These are phyloP conservation scores for Yponomeuta malinellus DNA, from an alignment of 2,888 invertebrate genomes.

Conservation along the genomic window DNA sequence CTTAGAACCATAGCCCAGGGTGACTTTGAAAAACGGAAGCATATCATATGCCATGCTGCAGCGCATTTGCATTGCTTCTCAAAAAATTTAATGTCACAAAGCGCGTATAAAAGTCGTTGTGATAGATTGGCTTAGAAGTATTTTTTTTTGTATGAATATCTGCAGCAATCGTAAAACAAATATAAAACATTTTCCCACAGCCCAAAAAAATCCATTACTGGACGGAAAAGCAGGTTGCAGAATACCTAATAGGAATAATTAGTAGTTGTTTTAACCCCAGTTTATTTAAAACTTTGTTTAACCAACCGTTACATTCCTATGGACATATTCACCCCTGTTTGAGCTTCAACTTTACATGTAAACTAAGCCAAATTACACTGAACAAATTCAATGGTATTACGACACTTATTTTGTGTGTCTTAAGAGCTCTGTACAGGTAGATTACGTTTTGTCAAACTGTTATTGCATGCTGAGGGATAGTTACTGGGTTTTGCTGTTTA, in stretches of 20 bases:
- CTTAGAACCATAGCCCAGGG: no score
- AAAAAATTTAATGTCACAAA: no score
- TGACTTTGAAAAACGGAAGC: no score
- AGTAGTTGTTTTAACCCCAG: background rate
- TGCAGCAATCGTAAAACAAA: background rate
- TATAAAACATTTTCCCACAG: background rate
- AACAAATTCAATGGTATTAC: background rate
- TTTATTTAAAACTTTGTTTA: slow-evolving; percentile 14
- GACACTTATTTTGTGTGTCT: background rate
- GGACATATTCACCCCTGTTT: slow-evolving; percentile 28
- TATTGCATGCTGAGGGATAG: background rate
- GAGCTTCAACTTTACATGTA: slow-evolving; percentile 2
- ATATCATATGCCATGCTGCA: no score
- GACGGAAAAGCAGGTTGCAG: background rate
- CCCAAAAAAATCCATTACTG: background rate
- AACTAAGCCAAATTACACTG: background rate
- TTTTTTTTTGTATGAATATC: no score
- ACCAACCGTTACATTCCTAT: slow-evolving; percentile 33
- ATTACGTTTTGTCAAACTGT: background rate
- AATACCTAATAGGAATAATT: background rate
- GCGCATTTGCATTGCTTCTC: no score
- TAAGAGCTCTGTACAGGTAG: background rate
- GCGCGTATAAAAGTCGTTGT: no score
- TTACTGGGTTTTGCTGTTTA: background rate
- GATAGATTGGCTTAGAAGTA: no score